Evolutionary conservation across 2,888 invertebrate genomes (phyloP), one percentile per base, ranked within the genome.

Genomic region (Fragum fragum): DNA sequence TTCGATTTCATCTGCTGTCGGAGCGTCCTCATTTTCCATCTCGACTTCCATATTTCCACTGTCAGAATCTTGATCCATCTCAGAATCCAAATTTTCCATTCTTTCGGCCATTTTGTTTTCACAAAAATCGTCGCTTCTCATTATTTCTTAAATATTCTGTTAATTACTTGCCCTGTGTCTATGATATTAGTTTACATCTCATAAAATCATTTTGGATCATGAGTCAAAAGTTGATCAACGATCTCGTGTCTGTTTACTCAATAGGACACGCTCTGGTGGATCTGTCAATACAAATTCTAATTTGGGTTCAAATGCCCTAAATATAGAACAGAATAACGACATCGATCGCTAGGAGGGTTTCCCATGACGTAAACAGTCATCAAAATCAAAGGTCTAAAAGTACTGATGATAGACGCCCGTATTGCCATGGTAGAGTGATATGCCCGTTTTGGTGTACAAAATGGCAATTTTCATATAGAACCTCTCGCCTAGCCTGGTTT

Each of bases 21-120:
- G 85, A 1, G 79, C 69, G 16, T 70, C 68, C 29, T 79, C 81
- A 32, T 61, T 70, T n/a, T 79, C 75, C 32, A 36, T 59, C 23
- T 77, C 73, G 18, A 83, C 61, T 61, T 73, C 81, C 77, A 75
- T 84, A 42, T 26, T 77, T 32, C 66, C 82, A 47, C 68, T 83
- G 75, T 85, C 84, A 75, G 74, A 87, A 76, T 85, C 85, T 28
- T 77, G 73, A 66, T 85, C 85, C 72, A 82, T 79, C 23, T 82
- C 73, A 26, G 69, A 76, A 59, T 79, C 82, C 14, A 70, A 61
- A 63, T 78, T 78, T 68, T 81, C 78, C 77, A 77, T 83, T 61
- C 71, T 77, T 71, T 85, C 85, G 77, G 85, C 85, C 85, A 85
- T 85, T 23, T 85, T 85, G 61, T 47, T 73, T 73, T 73, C 73